Evolutionary conservation across 2,888 invertebrate genomes (phyloP).

Genomic region (Lasioglossum oenotherae): DNA sequence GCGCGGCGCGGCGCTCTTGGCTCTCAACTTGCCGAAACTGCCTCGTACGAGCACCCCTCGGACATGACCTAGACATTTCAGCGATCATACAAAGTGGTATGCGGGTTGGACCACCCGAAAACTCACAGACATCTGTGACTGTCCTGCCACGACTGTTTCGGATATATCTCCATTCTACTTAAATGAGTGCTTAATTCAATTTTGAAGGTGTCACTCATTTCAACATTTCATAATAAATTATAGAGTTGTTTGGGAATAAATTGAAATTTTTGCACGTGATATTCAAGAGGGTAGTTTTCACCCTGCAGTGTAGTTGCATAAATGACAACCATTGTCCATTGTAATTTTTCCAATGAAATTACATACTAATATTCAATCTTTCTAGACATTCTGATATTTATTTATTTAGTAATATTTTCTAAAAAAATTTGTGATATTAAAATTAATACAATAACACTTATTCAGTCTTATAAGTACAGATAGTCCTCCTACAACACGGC

Average conservation of each 20-base stretch:
- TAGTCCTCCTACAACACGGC: too few species aligned
- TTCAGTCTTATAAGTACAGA: neutral
- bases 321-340: neutral
- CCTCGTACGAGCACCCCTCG: slow-evolving; percentile 4
- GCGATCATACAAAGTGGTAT: neutral
- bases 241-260: too few species aligned
- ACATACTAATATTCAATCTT: neutral
- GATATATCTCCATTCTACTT: neutral
- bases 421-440: neutral
- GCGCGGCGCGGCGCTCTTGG: neutral
- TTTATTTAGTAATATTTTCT: neutral
- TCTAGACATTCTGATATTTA: neutral
- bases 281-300: neutral
- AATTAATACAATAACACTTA: neutral
- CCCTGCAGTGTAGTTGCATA: too few species aligned
- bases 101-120: neutral
- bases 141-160: neutral
- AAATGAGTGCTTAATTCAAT: neutral
- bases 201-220: neutral
- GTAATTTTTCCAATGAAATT: neutral
- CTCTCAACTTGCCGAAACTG: slow-evolving; percentile 11
- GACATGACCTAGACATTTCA: slow-evolving; percentile 11
- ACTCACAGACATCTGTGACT: neutral
- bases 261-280: neutral
- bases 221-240: neutral